Base-by-base conservation (phyloP, 2,888 invertebrate species). In the Heterodera filipjevi region DNA sequence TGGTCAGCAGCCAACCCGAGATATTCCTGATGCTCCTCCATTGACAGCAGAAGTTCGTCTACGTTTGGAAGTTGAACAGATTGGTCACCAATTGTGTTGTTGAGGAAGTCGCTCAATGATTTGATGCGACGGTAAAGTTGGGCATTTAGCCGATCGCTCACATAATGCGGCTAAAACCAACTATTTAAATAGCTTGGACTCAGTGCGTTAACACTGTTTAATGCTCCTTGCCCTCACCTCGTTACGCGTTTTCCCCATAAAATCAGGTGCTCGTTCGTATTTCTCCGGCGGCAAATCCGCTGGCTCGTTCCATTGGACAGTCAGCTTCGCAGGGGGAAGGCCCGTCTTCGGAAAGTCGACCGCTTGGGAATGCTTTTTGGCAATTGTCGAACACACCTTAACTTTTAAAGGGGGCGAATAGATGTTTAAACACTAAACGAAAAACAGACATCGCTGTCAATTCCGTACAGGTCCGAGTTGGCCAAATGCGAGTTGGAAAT, bases 281-380 rank as follows among this genome's bases (percentile, higher is more conserved):
- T 74, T 71, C 59, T 78, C 78, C n/a, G 75, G 79, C 19, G 77
- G 71, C 10, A 22, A 2, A 35, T 80, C 77, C 27, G 75, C 35
- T 32, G 1, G 30, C 32, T 44, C 76, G 19, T 46, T 73, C 84
- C 82, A 81, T 19, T 66, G 70, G 2, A 77, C 77, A 32, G 75
- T 75, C n/a, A 85, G 77, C 8, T 64, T 33, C 1, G 59, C 64
- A 27, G 84, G 80, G 14, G 82, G 76, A 59, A 78, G 81, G 0
- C 89, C 90, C 8, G 89, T 89, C 82, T 90, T 90, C 19, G 88
- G 87, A 81, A 88, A 86, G 76, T 87, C 90, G 22, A 90, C 81
- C 14, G 89, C 88, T 66, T 84, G 80, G 44, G 83, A 84, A 78
- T 85, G 85, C 81, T 89, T 89, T 70, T 81, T 80, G 27, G 89